Evolutionary conservation across 2,888 invertebrate species (phyloP).

Genomic region (Spialia ferax): DNA sequence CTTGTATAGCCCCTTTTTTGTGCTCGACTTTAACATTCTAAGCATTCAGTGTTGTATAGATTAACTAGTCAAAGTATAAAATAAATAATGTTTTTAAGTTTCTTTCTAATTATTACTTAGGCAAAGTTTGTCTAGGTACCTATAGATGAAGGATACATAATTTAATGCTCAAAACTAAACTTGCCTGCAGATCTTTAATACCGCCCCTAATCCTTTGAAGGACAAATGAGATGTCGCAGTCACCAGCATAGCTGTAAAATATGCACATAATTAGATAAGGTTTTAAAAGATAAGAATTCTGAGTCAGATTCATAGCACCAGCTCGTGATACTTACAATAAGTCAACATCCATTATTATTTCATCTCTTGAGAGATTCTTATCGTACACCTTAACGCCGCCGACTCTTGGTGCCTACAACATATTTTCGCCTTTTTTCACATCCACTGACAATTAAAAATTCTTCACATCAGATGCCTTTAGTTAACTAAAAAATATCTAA

Average conservation of each 20-base stretch:
- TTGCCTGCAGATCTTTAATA: slow-evolving; percentile 93
- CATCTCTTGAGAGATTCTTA: slow-evolving; percentile 96
- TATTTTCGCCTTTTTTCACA: slow-evolving; percentile 9
- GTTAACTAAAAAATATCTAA: too few species aligned
- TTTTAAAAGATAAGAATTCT: slow-evolving; percentile 6
- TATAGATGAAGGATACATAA: too few species aligned
- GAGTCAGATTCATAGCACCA: slow-evolving; percentile 3
- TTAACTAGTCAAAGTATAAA: too few species aligned
- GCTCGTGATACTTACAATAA: slow-evolving; percentile 90
- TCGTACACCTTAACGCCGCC: slow-evolving; percentile 99
- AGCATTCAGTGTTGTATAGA: too few species aligned
- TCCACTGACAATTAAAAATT: neutral
- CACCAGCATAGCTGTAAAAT: slow-evolving; percentile 95
- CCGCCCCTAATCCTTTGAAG: slow-evolving; percentile 94
- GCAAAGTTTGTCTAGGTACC: too few species aligned
- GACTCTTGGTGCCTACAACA: slow-evolving; percentile 94
- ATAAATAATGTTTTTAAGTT: too few species aligned
- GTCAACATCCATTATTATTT: slow-evolving; percentile 99
- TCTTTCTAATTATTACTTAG: too few species aligned
- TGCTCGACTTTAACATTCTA: too few species aligned
- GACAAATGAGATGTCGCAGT: slow-evolving; percentile 97
- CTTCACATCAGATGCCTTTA: too few species aligned
- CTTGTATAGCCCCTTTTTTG: too few species aligned
- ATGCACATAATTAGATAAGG: neutral
- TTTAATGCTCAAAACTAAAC: slow-evolving; percentile 17